Evolutionary conservation across 2,113 vertebrate genomes (phyloP).

Genomic region (Aptenodytes patagonicus): DNA sequence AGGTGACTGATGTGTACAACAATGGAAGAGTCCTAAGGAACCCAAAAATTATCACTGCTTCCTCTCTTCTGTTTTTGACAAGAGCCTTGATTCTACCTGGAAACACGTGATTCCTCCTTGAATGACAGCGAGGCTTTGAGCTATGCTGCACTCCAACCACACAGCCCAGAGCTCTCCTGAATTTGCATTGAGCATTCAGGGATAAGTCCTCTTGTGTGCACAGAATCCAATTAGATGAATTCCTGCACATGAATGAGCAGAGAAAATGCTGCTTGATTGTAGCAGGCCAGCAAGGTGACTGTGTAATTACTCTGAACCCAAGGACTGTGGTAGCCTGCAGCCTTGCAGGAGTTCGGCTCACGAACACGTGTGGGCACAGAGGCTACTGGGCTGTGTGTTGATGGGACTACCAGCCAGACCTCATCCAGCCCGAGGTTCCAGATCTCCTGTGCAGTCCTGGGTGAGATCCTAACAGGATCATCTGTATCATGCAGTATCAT

Average conservation of each 20-base stretch:
- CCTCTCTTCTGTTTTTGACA: not conserved
- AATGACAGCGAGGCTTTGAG: not conserved
- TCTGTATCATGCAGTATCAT: not conserved
- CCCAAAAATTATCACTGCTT: not conserved
- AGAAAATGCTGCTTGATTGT: not conserved
- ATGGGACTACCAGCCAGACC: not conserved
- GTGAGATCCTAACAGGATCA: not conserved
- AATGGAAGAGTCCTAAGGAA: not conserved
- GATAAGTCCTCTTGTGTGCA: not conserved
- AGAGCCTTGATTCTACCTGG: not conserved
- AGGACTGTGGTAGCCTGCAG: not conserved
- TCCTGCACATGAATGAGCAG: not conserved
- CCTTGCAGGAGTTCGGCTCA: not conserved
- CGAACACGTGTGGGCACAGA: fast-evolving
- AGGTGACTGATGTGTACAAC: not conserved
- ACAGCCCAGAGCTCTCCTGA: not conserved
- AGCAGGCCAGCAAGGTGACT: not conserved
- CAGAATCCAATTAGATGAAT: not conserved
- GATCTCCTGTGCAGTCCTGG: not conserved
- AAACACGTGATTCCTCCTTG: not conserved
- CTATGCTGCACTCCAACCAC: not conserved
- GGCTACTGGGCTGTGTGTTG: too few relatives aligned
- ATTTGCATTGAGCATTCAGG: not conserved
- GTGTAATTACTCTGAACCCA: not conserved
- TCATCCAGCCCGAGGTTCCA: not conserved